Conservation (phyloP, 2,113 vertebrate genomes). For the Conger conger region DNA sequence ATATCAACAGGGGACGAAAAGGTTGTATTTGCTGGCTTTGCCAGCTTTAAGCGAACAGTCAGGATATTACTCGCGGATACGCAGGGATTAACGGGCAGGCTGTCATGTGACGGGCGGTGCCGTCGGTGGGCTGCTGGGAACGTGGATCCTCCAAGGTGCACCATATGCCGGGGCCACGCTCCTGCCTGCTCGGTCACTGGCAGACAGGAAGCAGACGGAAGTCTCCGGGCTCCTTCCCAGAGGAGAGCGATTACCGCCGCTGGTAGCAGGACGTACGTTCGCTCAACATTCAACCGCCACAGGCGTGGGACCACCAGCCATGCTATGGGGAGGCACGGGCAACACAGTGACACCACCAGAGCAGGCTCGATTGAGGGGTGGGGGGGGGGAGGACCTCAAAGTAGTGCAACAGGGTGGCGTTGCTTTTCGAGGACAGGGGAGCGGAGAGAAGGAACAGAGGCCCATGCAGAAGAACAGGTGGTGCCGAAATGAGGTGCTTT, state of each 20-base stretch:
- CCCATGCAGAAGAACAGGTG: background rate
- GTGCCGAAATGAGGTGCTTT: background rate
- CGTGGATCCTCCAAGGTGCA: background rate
- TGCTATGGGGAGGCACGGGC: background rate
- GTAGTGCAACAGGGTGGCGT: no score
- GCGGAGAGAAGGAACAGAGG: background rate
- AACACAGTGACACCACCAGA: background rate
- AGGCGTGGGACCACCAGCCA: background rate
- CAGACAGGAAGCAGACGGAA: background rate
- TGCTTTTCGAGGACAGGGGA: no score
- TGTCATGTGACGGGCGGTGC: background rate
- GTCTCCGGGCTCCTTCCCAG: background rate
- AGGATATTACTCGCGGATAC: background rate
- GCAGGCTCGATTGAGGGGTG: background rate
- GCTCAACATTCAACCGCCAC: background rate
- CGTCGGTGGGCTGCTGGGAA: background rate
- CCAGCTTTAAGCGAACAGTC: background rate
- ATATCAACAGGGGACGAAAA: background rate
- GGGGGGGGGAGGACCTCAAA: no score
- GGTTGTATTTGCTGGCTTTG: background rate
- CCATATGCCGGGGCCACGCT: background rate
- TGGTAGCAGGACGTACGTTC: background rate
- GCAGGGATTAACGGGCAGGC: background rate
- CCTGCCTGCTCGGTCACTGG: background rate
- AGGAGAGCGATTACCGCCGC: background rate